Evolutionary conservation across 2,888 invertebrate species (phyloP), one percentile per base, ranked within the genome.

Genomic region (Drosophila mettleri): DNA sequence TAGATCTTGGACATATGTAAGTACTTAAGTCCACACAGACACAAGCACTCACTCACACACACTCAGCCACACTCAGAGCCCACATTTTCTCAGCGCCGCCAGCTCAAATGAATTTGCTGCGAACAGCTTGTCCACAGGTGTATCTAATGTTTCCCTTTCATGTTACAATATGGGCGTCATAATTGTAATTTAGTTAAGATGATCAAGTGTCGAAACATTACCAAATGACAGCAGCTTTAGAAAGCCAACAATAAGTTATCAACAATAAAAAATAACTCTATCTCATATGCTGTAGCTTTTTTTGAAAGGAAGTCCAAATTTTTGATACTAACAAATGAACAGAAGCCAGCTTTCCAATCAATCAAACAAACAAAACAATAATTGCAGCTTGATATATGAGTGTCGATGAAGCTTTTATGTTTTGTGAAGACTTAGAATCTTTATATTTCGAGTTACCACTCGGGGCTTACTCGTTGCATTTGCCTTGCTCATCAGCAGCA

Each of bases 1-100:
- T 86, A 69, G 78, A 75, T 80, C 69, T 76, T 75, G 61, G 61
- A 65, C 73, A 69, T 75, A 33, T 64, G 51, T 64, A 64, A 64
- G 64, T 75, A 64, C 59, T 36, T 51, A 62, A 52, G 38, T 39
- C 38, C 27, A 62, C 31, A 62, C 18, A 39, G 31, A 62, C 38
- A 52, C 41, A 48, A 27, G 59, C 38, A 48, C 38, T 36, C 14
- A 27, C 33, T 29, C 22, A 22, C 20, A 59, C 8, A 38, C n/a
- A 43, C 18, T 29, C 20, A 18, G 18, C 41, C 53, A 33, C 31
- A 43, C 31, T 16, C 22, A 22, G 3, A 24, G 33, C 80, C 86
- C 65, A 78, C 83, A 45, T 69, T 66, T 83, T 83, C 58, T 53
- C 73, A 80, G 76, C 66, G 81, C 84, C 86, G 63, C 43, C 81